Evolutionary conservation across 1,140 invertebrate genomes (phyloP), one percentile per base, ranked within the genome.

Genomic region (Drosophila arawakana): DNA sequence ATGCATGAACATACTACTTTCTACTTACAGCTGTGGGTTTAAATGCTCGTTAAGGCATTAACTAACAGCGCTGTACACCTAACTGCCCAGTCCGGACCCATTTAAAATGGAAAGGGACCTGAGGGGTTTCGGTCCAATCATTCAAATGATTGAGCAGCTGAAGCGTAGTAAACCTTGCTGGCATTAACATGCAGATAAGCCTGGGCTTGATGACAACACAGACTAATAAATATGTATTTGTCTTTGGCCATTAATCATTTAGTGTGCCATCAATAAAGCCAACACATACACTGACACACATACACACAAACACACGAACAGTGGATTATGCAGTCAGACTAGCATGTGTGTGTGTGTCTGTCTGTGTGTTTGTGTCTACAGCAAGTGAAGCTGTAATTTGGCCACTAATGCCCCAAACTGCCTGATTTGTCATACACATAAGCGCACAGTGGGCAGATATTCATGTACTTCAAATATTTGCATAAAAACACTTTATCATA

Each of bases 291-390:
- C 35, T 52, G 15, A 15, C 30, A 18, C 9, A 52, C 35, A 30
- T 49, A 18, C 7, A 57, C 11, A 50, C 46, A 66, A 66, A 65
- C 47, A 30, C 25, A 30, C 25, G 25, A 30, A 30, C 39, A 76
- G 59, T 80, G 60, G 76, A 76, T 82, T 84, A 84, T 84, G 73
- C 81, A 80, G 80, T 76, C 76, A 60, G 63, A 30, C 25, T 30
- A 30, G 25, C 25, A 30, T 30, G 25, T 30, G 25, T 30, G 25
- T 30, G 25, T 30, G 4, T 30, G 25, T 30, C 4, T 30, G 25
- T 25, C 4, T 30, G 25, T 30, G 25, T 30, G 25, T 6, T 5
- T 30, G 25, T 5, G 2, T 30, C 15, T 30, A 35, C n/a, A 60
- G 25, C 35, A 49, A 50, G 25, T 60, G 43, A n/a, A 57, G 34